Conservation (phyloP, 37 sponge, comb jelly and placozoan species). For the Haliclona indistincta region DNA sequence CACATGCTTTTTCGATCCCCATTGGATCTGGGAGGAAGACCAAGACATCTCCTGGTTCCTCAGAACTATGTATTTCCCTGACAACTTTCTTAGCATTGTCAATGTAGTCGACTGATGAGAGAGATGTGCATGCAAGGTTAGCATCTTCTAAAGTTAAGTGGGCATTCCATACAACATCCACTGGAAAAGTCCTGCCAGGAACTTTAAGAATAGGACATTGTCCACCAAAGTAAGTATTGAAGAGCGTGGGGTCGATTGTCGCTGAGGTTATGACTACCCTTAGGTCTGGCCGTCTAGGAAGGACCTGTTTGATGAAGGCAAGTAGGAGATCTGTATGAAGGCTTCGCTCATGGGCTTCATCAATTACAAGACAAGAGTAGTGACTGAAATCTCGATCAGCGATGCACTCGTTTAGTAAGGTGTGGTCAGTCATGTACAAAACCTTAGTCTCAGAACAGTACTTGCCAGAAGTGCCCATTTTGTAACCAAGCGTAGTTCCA, state of each 20-base stretch:
- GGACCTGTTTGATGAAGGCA: slow-evolving; percentile 61
- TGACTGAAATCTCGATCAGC: slow-evolving; percentile 37
- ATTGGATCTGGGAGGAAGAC: slow-evolving; percentile 82
- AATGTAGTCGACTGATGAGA: not conserved
- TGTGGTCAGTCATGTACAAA: slow-evolving; percentile 69
- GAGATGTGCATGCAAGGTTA: not conserved
- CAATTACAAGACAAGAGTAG: slow-evolving; percentile 74
- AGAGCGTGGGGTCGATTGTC: slow-evolving; percentile 71
- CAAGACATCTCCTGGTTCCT: slow-evolving; percentile 70
- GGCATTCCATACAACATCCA: slow-evolving; percentile 55
- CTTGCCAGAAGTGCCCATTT: slow-evolving; percentile 42
- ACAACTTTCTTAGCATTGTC: slow-evolving; percentile 21
- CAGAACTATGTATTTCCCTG: slow-evolving; percentile 16
- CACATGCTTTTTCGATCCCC: slow-evolving; percentile 76
- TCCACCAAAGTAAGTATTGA: slow-evolving; percentile 47
- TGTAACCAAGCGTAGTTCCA: slow-evolving; percentile 59
- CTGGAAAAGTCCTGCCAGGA: slow-evolving; percentile 77
- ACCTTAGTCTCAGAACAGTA: slow-evolving; percentile 27
- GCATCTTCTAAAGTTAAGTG: not conserved
- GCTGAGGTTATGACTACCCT: slow-evolving; percentile 83
- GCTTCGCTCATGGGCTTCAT: slow-evolving; percentile 92
- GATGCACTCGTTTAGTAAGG: slow-evolving; percentile 64
- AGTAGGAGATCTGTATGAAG: slow-evolving; percentile 79
- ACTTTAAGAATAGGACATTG: slow-evolving; percentile 47
- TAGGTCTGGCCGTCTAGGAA: slow-evolving; percentile 59